These are phyloP conservation scores for Ictalurus furcatus DNA, from an alignment of 2,113 vertebrate genomes.

Conservation along the genomic window DNA sequence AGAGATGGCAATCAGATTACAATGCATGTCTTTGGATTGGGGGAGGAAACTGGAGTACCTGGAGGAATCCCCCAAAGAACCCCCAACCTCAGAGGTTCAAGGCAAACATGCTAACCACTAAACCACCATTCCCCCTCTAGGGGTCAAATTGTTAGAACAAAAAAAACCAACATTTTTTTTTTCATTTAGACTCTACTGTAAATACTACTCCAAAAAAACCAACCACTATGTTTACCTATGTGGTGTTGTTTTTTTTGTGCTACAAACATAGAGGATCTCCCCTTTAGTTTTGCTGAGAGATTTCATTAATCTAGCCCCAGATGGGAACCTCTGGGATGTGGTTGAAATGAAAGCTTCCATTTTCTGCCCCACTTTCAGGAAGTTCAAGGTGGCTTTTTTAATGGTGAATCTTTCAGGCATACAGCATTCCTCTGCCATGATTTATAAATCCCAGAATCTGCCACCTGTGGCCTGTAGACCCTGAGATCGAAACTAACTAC, in stretches of 20 bases:
- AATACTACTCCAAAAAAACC: background rate
- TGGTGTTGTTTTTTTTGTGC: background rate
- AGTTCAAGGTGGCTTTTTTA: background rate
- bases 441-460: background rate
- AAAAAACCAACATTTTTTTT: no score
- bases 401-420: conserved; percentile 10
- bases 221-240: background rate
- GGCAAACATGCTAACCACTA: no score
- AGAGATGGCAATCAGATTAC: no score
- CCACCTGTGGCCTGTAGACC: background rate
- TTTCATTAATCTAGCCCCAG: conserved; percentile 12
- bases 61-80: no score
- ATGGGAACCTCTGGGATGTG: conserved; percentile 29
- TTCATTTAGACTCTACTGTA: background rate
- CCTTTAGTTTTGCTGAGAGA: background rate
- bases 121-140: no score
- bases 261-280: background rate
- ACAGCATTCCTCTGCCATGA: background rate
- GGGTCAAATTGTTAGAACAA: no score
- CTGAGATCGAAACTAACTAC: background rate
- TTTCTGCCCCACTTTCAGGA: conserved; percentile 33
- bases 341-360: conserved; percentile 31
- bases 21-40: no score
- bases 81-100: no score
- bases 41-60: no score